These are phyloP conservation scores for Tetranychus truncatus DNA, from an alignment of 2,888 invertebrate genomes.

Conservation along the genomic window DNA sequence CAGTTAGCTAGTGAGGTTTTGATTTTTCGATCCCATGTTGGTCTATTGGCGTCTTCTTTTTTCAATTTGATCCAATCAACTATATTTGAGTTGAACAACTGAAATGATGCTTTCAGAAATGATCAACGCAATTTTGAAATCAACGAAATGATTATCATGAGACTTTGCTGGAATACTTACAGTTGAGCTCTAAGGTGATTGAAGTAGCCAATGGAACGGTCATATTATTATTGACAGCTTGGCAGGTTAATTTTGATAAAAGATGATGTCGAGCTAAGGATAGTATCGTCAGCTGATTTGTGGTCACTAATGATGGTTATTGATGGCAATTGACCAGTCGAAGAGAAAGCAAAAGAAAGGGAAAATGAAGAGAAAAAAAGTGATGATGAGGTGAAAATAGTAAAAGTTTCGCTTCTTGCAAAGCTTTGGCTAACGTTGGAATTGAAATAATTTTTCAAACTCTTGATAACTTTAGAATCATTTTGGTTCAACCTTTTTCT, in stretches of 20 bases:
- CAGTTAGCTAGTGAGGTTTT: too few relatives aligned
- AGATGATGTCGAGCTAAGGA: slow-evolving; percentile 24
- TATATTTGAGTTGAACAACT: too few relatives aligned
- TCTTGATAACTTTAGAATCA: too few relatives aligned
- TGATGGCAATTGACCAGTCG: not conserved
- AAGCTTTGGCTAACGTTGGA: not conserved
- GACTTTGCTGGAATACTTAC: slow-evolving; percentile 43
- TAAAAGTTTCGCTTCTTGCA: not conserved
- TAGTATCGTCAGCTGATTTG: slow-evolving; percentile 18
- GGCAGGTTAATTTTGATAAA: slow-evolving; percentile 27
- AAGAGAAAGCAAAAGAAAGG: not conserved
- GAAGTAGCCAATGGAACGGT: slow-evolving; percentile 41
- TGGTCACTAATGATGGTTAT: slow-evolving; percentile 16
- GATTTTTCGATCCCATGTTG: too few relatives aligned
- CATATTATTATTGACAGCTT: slow-evolving; percentile 27
- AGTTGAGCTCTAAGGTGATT: slow-evolving; percentile 60
- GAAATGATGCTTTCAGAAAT: too few relatives aligned
- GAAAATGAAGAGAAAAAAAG: not conserved
- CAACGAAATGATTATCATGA: too few relatives aligned
- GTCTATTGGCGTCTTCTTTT: too few relatives aligned
- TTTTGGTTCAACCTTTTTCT: not conserved
- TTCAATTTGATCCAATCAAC: too few relatives aligned
- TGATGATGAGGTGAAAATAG: not conserved
- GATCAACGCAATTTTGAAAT: too few relatives aligned
- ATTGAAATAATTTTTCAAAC: too few relatives aligned